Conservation (phyloP, 2,113 vertebrate species). For the Chamaetylas fuelleborni region DNA sequence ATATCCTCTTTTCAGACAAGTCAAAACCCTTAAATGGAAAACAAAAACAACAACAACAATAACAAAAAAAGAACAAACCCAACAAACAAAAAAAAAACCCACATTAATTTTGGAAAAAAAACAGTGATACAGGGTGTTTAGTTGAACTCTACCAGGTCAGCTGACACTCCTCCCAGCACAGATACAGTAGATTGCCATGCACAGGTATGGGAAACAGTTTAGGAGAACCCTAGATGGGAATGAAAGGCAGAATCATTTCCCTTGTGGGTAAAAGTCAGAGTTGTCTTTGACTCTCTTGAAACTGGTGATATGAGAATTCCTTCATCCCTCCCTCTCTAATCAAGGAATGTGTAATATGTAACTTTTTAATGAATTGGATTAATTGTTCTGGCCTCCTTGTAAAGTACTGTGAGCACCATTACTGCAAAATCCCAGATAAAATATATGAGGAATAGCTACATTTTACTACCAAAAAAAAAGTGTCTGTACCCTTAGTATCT, state of each 20-base stretch:
- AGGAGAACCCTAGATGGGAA: background rate
- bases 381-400: background rate
- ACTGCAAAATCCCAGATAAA: background rate
- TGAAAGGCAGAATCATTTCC: background rate
- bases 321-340: background rate
- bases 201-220: background rate
- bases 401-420: background rate
- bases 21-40: background rate
- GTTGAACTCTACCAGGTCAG: background rate
- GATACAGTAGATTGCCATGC: background rate
- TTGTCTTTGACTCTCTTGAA: background rate
- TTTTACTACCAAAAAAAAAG: background rate
- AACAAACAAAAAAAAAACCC: background rate
- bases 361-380: background rate
- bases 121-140: background rate
- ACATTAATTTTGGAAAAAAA: background rate
- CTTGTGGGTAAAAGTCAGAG: background rate
- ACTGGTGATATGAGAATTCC: background rate
- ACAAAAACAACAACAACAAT: background rate
- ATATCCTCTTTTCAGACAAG: rapidly evolving
- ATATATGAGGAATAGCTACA: background rate
- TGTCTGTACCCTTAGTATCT: background rate
- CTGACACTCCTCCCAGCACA: background rate
- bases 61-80: background rate
- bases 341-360: background rate